Base-by-base conservation (phyloP, 2,113 vertebrate species). In the Cinclus cinclus region DNA sequence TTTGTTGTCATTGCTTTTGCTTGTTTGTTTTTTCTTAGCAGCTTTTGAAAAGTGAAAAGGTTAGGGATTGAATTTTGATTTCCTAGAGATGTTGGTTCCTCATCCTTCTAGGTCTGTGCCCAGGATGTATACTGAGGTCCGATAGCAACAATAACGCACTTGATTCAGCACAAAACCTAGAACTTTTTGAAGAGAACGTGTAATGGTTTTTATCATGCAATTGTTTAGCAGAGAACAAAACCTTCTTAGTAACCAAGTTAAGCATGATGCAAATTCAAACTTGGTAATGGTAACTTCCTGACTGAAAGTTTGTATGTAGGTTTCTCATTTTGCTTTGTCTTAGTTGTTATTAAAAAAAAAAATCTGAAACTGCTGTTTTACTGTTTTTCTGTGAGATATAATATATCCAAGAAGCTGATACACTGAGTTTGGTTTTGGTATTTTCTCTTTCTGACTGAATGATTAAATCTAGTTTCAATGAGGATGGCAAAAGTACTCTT, bases 141-240 rank as follows among this genome's bases (percentile, higher is more conserved):
- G 79, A 88, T 2, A 50, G 37, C 25, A 83, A 58, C 28, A 85
- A 30, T 24, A 92, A 41, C 15, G 13, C 23, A 69, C 35, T 65
- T 74, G 23, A 70, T 86, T 67, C 37, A 78, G 79, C 39, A 81
- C 9, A 83, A 87, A 94, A 39, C 41, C 42, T 25, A 31, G 3
- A 73, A 12, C 10, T 59, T 82, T 71, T 76, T 79, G 27, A 88
- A 69, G n/a, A 44, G 46, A 86, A 41, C 7, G 1, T n/a, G 24
- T 39, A 55, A 78, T 3, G 31, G 3, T 56, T 81, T 95, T 91
- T 87, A 83, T 64, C 90, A 90, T 94, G 63, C 35, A 92, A 33
- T 90, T 83, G 33, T 84, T 95, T 41, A 84, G 42, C 16, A 73
- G n/a, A 59, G 49, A 62, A 76, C 23, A 93, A 94, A 95, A 74